Evolutionary conservation across 2,797 vertebrate genomes (phyloP).

Genomic region (Lutjanus campechanus): DNA sequence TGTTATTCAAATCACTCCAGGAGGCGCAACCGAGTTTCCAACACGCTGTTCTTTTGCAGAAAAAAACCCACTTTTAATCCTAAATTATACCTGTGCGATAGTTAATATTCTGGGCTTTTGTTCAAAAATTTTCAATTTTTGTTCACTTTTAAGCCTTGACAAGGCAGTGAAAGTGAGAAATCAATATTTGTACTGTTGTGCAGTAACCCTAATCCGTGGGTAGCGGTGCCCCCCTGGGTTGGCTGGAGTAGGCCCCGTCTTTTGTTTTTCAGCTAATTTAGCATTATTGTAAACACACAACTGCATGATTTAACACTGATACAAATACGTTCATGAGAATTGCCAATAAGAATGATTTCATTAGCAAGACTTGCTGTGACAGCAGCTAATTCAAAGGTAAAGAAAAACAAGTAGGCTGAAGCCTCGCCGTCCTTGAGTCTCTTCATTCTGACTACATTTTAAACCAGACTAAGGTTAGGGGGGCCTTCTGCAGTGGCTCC

Average conservation of each 20-base stretch:
- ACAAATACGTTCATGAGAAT: slow-evolving; percentile 28
- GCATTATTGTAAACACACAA: slow-evolving; percentile 44
- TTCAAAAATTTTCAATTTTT: slow-evolving; percentile 1
- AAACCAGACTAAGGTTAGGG: slow-evolving; percentile 37
- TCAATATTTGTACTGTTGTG: slow-evolving; percentile 25
- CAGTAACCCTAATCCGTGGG: slow-evolving; percentile 17
- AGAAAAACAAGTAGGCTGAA: slow-evolving; percentile 9
- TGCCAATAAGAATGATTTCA: slow-evolving; percentile 23
- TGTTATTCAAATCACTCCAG: slow-evolving; percentile 17
- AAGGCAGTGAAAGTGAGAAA: slow-evolving; percentile 5
- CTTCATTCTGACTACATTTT: slow-evolving; percentile 29
- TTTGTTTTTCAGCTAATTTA: slow-evolving; percentile 41
- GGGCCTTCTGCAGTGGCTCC: slow-evolving; percentile 37
- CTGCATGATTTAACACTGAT: slow-evolving; percentile 14
- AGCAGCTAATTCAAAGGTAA: slow-evolving; percentile 13
- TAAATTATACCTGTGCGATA: background rate
- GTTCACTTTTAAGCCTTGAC: slow-evolving; percentile 25
- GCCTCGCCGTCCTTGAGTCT: background rate
- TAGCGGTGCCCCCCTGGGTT: slow-evolving; percentile 15
- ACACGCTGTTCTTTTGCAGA: background rate
- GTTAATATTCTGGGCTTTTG: slow-evolving; percentile 10
- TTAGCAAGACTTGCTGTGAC: slow-evolving; percentile 25
- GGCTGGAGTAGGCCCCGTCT: slow-evolving; percentile 2
- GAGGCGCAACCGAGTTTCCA: background rate
- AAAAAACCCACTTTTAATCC: background rate